phyloP scores from a whole-genome alignment of 2,888 invertebrate species.

The Ischnura elegans region DNA sequence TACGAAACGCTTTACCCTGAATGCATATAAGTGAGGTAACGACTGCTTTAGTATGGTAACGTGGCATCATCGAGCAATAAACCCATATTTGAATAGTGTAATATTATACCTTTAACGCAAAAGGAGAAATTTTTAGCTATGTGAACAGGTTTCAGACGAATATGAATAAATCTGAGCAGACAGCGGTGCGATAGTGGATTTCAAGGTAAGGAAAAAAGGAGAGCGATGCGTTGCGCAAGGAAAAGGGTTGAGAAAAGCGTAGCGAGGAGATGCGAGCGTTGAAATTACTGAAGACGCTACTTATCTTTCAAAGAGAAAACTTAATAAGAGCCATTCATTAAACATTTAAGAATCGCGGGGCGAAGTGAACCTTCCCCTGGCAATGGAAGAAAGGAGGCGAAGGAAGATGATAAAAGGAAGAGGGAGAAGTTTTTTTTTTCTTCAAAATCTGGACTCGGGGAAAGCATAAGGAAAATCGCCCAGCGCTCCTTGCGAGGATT shows the following conservation, averaged over 20 bases:
- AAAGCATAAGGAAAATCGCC: background rate
- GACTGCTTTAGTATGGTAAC: no score
- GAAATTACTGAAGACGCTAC: conserved; percentile 27
- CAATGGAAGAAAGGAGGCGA: background rate
- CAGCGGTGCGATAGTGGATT: background rate
- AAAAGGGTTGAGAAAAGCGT: conserved; percentile 11
- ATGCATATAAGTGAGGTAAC: no score
- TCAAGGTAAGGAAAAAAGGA: background rate
- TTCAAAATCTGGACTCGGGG: background rate
- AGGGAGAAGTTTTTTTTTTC: background rate
- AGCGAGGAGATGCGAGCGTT: conserved; percentile 19
- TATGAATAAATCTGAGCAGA: background rate
- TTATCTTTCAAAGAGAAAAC: conserved; percentile 33
- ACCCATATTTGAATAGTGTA: no score
- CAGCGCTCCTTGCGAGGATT: background rate
- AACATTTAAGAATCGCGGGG: background rate
- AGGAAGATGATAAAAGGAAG: conserved; percentile 16
- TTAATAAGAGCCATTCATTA: conserved; percentile 21
- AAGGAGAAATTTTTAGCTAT: background rate
- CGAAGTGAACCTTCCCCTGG: background rate
- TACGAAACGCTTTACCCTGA: no score
- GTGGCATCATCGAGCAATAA: no score
- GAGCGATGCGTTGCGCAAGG: background rate
- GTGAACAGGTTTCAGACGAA: background rate
- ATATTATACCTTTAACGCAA: background rate